Evolutionary conservation across 2,888 invertebrate species (phyloP).

Genomic region (Chymomyza fuscimana): DNA sequence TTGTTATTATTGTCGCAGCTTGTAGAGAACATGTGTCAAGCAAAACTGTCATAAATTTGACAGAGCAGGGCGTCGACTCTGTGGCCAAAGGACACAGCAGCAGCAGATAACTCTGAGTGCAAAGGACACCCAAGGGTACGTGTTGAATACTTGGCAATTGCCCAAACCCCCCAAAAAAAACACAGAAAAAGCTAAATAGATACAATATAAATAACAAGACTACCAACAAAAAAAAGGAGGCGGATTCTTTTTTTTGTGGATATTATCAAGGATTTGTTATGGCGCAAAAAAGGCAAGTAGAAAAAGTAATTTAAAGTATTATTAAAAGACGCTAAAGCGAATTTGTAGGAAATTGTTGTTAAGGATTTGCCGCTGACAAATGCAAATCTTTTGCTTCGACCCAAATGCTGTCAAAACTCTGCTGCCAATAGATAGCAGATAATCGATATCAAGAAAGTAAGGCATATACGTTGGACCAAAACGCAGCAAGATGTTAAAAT

Average conservation of each 20-base stretch:
- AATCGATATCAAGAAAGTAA: background rate
- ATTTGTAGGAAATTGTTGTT: background rate
- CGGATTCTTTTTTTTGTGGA: background rate
- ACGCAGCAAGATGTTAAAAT: too few species aligned
- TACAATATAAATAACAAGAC: conserved; percentile 11
- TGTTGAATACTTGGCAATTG: conserved; percentile 64
- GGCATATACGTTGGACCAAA: too few species aligned
- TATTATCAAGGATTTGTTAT: background rate
- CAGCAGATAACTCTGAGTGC: background rate
- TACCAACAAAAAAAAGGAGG: background rate
- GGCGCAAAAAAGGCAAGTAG: background rate
- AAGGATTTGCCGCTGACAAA: background rate
- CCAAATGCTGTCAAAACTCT: background rate
- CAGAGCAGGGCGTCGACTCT: conserved; percentile 46
- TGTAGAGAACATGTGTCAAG: conserved; percentile 45
- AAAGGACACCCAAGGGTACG: conserved; percentile 45
- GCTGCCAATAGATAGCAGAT: background rate
- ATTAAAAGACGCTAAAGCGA: conserved; percentile 28
- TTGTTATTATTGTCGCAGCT: background rate
- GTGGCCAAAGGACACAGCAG: conserved; percentile 27
- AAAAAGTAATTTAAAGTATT: conserved; percentile 12
- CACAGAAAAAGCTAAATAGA: conserved; percentile 22
- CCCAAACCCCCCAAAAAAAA: conserved; percentile 34
- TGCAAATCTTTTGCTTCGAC: background rate
- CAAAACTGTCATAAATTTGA: conserved; percentile 56